A percentile compares a stretch with the other conserved stretches of the same genome.
Evolutionary conservation across 2,888 invertebrate genomes (phyloP).

Genomic region (Chymomyza amoena): DNA sequence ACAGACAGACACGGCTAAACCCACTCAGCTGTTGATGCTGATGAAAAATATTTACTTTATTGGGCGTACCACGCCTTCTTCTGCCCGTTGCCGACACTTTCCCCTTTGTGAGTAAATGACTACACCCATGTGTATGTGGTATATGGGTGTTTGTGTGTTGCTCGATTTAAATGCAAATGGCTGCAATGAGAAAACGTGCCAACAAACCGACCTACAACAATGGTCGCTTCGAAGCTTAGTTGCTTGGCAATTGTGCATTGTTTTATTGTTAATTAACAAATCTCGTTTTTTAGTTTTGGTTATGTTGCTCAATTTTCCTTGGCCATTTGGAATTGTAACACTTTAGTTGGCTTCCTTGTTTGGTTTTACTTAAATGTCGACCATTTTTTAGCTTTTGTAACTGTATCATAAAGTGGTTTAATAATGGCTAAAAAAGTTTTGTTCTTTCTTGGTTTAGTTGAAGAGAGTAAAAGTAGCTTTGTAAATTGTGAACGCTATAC

Average conservation of each 20-base stretch:
- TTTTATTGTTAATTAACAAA: conserved; percentile 72
- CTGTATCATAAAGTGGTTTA: not conserved
- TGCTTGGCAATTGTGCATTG: conserved; percentile 30
- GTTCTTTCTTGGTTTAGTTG: not conserved
- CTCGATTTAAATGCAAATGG: conserved; percentile 69
- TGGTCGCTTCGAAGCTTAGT: conserved; percentile 1
- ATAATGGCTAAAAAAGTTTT: not conserved
- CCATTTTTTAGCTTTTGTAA: not conserved
- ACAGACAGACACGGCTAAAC: too few relatives aligned
- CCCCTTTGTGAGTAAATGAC: too few relatives aligned
- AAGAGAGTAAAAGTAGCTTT: not conserved
- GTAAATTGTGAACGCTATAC: too few relatives aligned
- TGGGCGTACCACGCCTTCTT: too few relatives aligned
- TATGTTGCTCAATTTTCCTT: conserved; percentile 50
- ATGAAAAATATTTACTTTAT: too few relatives aligned
- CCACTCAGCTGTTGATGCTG: too few relatives aligned
- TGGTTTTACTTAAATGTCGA: conserved; percentile 34
- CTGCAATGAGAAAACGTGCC: conserved; percentile 23
- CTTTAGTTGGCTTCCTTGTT: conserved; percentile 14
- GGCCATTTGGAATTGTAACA: conserved; percentile 35
- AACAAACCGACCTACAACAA: conserved; percentile 14
- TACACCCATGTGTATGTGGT: too few relatives aligned
- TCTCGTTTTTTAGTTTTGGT: conserved; percentile 51
- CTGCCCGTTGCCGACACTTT: too few relatives aligned
- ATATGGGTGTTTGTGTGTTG: conserved; percentile 24